A percentile compares a stretch with the other conserved stretches of the same genome.
Evolutionary conservation across 2,888 invertebrate species (phyloP).

Genomic region (Pterobdella sp.): DNA sequence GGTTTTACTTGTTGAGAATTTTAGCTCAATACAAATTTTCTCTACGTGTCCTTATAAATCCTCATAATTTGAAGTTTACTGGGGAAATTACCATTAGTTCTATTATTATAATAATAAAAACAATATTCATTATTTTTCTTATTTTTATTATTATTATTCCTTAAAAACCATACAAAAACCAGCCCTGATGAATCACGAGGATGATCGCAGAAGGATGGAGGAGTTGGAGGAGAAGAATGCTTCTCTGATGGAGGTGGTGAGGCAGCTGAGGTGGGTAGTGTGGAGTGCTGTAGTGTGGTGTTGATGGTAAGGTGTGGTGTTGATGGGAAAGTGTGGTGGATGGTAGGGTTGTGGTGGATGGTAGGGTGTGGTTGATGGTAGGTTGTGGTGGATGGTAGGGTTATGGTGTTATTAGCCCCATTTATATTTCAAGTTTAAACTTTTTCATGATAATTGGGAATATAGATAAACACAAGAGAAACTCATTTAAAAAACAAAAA

Average conservation of each 20-base stretch:
- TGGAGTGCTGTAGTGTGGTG: constrained; percentile 20
- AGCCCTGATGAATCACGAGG: constrained; percentile 71
- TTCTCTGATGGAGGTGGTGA: constrained; percentile 56
- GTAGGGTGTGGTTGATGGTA: neutral
- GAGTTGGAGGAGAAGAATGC: constrained; percentile 77
- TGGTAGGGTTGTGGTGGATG: neutral
- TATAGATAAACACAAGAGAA: no score
- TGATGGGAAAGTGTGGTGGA: neutral
- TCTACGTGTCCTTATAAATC: no score
- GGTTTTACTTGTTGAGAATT: no score
- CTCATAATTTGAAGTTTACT: no score
- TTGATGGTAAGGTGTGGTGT: constrained; percentile 39
- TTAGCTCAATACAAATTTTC: no score
- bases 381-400: neutral
- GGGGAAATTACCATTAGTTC: no score
- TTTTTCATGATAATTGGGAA: no score
- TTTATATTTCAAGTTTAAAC: neutral
- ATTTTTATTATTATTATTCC: neutral
- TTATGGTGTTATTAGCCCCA: no score
- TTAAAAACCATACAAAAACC: constrained; percentile 31
- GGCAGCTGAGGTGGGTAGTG: neutral
- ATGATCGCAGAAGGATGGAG: constrained; percentile 70
- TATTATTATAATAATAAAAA: no score
- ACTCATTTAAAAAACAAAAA: no score
- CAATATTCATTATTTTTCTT: no score